Base-by-base conservation (phyloP, 2,797 vertebrate species). In the Acanthurus leucopareius region DNA sequence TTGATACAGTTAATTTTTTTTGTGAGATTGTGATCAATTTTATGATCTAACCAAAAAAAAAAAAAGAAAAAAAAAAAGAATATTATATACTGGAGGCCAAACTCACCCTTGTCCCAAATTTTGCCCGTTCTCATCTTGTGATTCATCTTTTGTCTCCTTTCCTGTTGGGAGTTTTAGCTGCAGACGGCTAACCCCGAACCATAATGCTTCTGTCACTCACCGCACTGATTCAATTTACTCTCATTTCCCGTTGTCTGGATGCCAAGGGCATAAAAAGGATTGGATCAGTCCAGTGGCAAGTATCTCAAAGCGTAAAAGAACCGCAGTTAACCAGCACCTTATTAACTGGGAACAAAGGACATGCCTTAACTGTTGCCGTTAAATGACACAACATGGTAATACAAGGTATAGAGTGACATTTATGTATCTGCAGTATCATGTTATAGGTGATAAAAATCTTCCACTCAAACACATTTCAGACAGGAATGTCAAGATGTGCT, bases 141-240 rank as follows among this genome's bases (percentile, higher is more conserved):
- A 82, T 78, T 84, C 38, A 71, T 75, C 64, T 61, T 57, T 57
- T 57, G 57, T 28, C 7, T 47, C 28, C 20, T 38, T 69, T 66
- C 63, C 61, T 76, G 54, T 72, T 58, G 32, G 70, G 54, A 60
- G 84, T 76, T 69, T 59, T 40, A 20, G 59, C 58, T 73, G 67
- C 70, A 67, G 74, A 84, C 25, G 14, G 71, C 80, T 64, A 59
- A 77, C 75, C 74, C 58, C 11, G 11, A 1, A 56, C 86, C 79
- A 86, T 93, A 89, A 92, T 92, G 84, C 82, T 64, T 75, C 90
- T 88, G 92, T 90, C 92, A 92, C 86, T 94, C 93, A 91, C 53
- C 69, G 53, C 73, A n/a, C 85, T 86, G 84, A 93, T 94, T 89
- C 85, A 90, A 91, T 93, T 92, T 83, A 73, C 77, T 83, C 83